Evolutionary conservation across 1,140 invertebrate species (phyloP).

Genomic region (Ceratoteleas bidentatus): DNA sequence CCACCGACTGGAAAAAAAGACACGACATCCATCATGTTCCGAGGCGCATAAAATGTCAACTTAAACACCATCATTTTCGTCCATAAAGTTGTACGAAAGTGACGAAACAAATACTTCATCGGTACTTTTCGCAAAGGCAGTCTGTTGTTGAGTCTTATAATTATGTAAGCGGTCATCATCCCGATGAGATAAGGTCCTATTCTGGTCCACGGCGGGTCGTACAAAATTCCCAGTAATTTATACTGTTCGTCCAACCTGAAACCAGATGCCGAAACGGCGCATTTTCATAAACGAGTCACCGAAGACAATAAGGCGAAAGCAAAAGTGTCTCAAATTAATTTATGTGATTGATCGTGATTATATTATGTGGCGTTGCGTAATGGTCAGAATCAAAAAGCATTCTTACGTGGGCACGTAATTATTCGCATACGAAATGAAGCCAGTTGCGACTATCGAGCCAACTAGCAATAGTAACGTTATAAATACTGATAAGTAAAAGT

Average conservation of each 20-base stretch:
- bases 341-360: not conserved
- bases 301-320: not conserved
- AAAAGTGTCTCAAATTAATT: slow-evolving; percentile 1
- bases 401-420: slow-evolving; percentile 79
- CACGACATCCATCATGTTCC: no score
- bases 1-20: slow-evolving; percentile 73
- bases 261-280: not conserved
- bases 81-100: not conserved
- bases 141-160: slow-evolving; percentile 74
- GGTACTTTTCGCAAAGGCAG: slow-evolving; percentile 75
- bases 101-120: not conserved
- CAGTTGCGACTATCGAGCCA: slow-evolving; percentile 70
- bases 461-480: slow-evolving; percentile 70
- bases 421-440: slow-evolving; percentile 74
- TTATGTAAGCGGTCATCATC: slow-evolving; percentile 77
- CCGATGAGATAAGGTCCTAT: slow-evolving; percentile 81
- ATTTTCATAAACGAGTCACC: not conserved
- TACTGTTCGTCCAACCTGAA: slow-evolving; percentile 77
- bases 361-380: not conserved
- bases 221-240: slow-evolving; percentile 75
- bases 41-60: no score
- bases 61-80: no score
- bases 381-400: slow-evolving; percentile 30
- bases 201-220: slow-evolving; percentile 81
- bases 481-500: slow-evolving; percentile 69